phyloP scores from a whole-genome alignment of 2,113 vertebrate genomes.

The Anas platyrhynchos region DNA sequence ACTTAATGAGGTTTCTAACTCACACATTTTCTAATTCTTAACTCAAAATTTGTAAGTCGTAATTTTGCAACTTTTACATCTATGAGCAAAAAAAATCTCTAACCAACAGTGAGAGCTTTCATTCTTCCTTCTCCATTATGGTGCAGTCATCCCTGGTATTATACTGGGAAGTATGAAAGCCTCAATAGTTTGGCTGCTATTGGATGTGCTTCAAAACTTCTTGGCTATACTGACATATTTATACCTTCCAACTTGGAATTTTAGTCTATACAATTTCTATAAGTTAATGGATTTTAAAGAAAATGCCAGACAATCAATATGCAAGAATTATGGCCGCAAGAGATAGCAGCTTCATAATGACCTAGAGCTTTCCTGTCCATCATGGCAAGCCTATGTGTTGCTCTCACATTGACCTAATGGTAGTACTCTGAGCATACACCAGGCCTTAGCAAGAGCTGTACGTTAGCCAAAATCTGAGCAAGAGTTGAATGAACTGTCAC shows the following conservation, averaged over 20 bases:
- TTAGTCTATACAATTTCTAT: neutral
- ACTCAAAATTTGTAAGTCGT: neutral
- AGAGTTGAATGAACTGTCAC: neutral
- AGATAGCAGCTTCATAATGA: neutral
- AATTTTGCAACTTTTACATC: neutral
- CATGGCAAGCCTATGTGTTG: neutral
- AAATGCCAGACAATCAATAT: neutral
- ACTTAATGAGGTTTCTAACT: neutral
- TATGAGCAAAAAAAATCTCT: neutral
- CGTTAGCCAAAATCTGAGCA: neutral
- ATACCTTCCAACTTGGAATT: neutral
- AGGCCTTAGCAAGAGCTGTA: neutral
- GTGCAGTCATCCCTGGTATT: too few relatives aligned
- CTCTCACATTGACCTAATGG: neutral
- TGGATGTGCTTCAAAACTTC: neutral
- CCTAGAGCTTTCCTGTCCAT: neutral
- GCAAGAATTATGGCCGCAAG: neutral
- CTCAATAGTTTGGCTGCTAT: neutral
- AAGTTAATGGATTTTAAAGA: neutral
- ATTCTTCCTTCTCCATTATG: neutral
- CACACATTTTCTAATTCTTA: neutral
- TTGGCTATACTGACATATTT: neutral
- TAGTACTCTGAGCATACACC: neutral
- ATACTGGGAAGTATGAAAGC: neutral
- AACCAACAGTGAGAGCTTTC: neutral